Evolutionary conservation across 2,113 vertebrate genomes (phyloP), one percentile per base, ranked within the genome.

Genomic region (Ageneiosus marmoratus): DNA sequence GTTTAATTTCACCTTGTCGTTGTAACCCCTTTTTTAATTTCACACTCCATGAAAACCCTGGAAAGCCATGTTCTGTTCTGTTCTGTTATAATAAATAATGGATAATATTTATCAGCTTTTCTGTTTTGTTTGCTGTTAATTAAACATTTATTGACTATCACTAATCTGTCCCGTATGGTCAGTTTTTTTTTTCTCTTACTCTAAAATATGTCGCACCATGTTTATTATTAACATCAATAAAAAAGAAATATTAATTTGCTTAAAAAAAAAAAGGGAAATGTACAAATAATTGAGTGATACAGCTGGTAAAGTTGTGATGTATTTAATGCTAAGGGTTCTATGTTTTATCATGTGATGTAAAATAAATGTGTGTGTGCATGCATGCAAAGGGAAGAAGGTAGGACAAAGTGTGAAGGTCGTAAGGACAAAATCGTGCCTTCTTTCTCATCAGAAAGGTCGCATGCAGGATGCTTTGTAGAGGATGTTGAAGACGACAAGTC

Each of bases 371-470:
- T 56, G 55, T 58, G 70, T 51, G 46, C 4, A 5, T 15, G 15
- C 2, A 55, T 8, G 2, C 13, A 58, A 29, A 16, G 12, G 48
- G 48, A 29, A 72, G 24, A 7, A 22, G 0, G 5, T 8, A 5
- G 1, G 4, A 22, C 15, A 8, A 1, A 13, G 29, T 81, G 34
- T n/a, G 15, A 67, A 44, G 29, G 34, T 67, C 10, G 74, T 63
- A 82, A 34, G 46, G 37, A 75, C 22, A 12, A 41, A 44, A 18
- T 41, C 24, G 2, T 83, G 15, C 53, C 46, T 76, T 77, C 34
- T 78, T 69, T 83, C 18, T 70, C 48, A 67, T 67, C 81, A 83
- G 81, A 77, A 63, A 55, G 50, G 18, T 48, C 24, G 7, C 63
- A 46, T 75, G 34, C 34, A 37, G 70, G 56, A 62, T 20, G 44